phyloP scores from a whole-genome alignment of 2,113 vertebrate genomes.

The Triplophysa dalaica region DNA sequence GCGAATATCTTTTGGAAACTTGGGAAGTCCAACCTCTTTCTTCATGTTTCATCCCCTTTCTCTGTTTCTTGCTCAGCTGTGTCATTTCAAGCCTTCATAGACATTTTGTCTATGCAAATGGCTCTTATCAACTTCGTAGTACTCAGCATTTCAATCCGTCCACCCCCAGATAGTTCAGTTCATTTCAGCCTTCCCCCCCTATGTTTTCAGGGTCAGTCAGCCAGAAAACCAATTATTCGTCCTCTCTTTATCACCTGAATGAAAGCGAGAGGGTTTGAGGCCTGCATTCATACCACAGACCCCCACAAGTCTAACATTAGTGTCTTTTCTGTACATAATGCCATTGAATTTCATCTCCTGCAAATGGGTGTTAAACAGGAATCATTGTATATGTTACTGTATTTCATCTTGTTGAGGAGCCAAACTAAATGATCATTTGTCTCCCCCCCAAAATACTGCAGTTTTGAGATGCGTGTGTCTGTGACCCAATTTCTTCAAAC shows the following conservation, averaged over 20 bases:
- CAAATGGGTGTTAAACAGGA: not conserved
- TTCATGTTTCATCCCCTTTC: not conserved
- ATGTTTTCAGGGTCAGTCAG: conserved; percentile 64
- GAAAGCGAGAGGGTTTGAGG: conserved; percentile 48
- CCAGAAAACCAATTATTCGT: conserved; percentile 65
- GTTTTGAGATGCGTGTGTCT: conserved; percentile 26
- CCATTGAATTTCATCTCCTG: conserved; percentile 5
- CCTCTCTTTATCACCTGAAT: conserved; percentile 58
- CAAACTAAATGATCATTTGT: conserved; percentile 6
- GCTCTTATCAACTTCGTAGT: conserved; percentile 43
- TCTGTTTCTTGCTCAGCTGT: conserved; percentile 15
- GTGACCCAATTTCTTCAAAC: conserved; percentile 45
- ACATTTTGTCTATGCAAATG: conserved; percentile 47
- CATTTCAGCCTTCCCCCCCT: conserved; percentile 54
- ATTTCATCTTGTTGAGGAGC: conserved; percentile 17
- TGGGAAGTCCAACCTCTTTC: not conserved
- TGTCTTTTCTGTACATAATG: conserved; percentile 4
- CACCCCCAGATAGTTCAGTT: conserved; percentile 54
- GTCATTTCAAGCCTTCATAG: conserved; percentile 23
- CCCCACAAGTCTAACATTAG: conserved; percentile 22
- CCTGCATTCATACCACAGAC: conserved; percentile 44
- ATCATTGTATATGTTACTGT: conserved; percentile 18
- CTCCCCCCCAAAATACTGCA: conserved; percentile 21
- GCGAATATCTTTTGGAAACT: not conserved
- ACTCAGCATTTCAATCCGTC: conserved; percentile 40